Conservation (phyloP, 2,888 invertebrate genomes). For the Pyrrhia umbra region DNA sequence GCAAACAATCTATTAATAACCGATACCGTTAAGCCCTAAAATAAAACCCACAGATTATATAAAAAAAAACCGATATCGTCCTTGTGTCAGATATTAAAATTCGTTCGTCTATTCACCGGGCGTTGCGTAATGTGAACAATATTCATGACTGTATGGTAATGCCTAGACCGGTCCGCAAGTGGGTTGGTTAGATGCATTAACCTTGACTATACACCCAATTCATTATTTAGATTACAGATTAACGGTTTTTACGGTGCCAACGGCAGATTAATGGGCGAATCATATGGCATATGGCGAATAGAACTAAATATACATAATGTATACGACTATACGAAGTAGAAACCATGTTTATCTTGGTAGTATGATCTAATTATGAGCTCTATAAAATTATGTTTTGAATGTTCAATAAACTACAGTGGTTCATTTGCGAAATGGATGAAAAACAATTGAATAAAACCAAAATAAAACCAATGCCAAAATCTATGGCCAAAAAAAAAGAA, state of each 20-base stretch:
- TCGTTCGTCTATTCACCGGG: conserved; percentile 54
- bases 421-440: too few species aligned
- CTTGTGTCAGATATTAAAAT: conserved; percentile 71
- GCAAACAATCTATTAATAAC: background rate
- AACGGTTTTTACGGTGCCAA: conserved; percentile 23
- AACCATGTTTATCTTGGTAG: too few species aligned
- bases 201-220: conserved; percentile 47
- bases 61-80: conserved; percentile 50
- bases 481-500: background rate
- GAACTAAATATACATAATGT: too few species aligned
- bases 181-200: conserved; percentile 43
- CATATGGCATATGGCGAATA: conserved; percentile 15
- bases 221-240: conserved; percentile 25
- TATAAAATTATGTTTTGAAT: too few species aligned
- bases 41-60: conserved; percentile 5
- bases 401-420: too few species aligned
- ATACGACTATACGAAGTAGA: too few species aligned
- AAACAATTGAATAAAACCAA: too few species aligned
- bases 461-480: background rate
- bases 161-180: conserved; percentile 59
- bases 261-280: conserved; percentile 23
- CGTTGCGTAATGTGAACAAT: conserved; percentile 65
- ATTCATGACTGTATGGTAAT: conserved; percentile 63
- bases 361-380: too few species aligned
- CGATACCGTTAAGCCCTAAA: conserved; percentile 5